Percentiles rank a stretch among this genome's conserved stretches.
Conservation (phyloP, 2,797 vertebrate genomes). For the Sandelia bainsii region DNA sequence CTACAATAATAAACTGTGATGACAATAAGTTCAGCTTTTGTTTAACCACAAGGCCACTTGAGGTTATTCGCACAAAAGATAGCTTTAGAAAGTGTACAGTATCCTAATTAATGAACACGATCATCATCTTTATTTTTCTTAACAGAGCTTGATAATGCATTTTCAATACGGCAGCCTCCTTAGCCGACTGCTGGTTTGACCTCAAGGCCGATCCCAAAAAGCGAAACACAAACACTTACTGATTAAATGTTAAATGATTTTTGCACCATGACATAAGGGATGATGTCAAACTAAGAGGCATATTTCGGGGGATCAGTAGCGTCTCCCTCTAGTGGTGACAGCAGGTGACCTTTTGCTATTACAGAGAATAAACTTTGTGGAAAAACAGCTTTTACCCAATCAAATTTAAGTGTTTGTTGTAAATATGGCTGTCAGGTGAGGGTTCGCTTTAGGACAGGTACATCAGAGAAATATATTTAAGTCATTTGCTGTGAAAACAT, state of each 20-base stretch:
- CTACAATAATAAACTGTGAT: conserved; percentile 17
- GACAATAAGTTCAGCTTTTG: conserved; percentile 24
- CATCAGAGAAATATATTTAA: conserved; percentile 11
- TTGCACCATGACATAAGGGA: conserved; percentile 1
- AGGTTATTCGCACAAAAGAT: conserved; percentile 62
- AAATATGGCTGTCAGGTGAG: conserved; percentile 22
- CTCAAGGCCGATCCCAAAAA: background rate
- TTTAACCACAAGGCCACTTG: conserved; percentile 63
- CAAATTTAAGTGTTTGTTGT: background rate
- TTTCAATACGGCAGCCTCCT: background rate
- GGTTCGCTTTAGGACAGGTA: background rate
- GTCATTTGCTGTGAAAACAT: conserved; percentile 12
- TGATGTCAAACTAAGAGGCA: background rate
- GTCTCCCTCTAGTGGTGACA: conserved; percentile 56
- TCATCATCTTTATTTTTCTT: background rate
- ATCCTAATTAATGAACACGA: conserved; percentile 8
- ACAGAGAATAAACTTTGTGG: conserved; percentile 26
- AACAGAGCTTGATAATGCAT: conserved; percentile 1
- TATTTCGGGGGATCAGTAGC: conserved; percentile 26
- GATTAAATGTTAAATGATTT: conserved; percentile 2
- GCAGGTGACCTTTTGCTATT: background rate
- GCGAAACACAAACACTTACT: background rate
- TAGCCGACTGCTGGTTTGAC: conserved; percentile 5
- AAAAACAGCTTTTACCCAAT: background rate
- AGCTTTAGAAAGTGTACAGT: conserved; percentile 13